Percentiles rank a stretch among this genome's conserved stretches.
Conservation (phyloP, 2,888 invertebrate genomes). For the Synanthedon formicaeformis region DNA sequence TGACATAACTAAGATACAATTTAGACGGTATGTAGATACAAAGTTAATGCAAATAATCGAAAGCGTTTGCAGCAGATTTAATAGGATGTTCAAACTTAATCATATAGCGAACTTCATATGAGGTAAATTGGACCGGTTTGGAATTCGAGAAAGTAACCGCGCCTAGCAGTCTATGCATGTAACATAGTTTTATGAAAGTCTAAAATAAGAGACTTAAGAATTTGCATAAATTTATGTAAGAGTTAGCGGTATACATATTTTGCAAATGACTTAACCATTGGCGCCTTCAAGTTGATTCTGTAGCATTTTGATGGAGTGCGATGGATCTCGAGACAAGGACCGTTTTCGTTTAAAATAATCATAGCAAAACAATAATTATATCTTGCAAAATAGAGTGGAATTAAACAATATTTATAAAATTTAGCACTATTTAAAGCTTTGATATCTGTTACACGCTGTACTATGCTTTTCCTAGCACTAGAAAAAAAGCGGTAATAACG, state of each 20-base stretch:
- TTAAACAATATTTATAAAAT: conserved; percentile 26
- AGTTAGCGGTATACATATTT: no score
- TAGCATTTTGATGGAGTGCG: conserved; percentile 27
- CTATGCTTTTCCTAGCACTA: conserved; percentile 62
- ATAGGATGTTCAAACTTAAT: no score
- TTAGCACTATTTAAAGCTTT: conserved; percentile 55
- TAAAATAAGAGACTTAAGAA: background rate
- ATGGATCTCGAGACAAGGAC: conserved; percentile 11
- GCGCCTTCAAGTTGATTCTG: conserved; percentile 21
- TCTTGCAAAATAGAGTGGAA: conserved; percentile 25
- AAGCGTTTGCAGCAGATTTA: no score
- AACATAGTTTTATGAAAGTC: no score
- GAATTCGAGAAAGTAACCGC: no score
- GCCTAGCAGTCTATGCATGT: no score
- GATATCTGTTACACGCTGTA: conserved; percentile 48
- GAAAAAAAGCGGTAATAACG: conserved; percentile 54
- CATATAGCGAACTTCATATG: no score
- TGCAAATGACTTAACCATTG: no score
- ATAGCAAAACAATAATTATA: conserved; percentile 8
- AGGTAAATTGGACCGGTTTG: no score
- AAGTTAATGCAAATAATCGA: no score
- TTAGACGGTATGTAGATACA: no score
- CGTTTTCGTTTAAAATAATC: conserved; percentile 2
- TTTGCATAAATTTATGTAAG: background rate
- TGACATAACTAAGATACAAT: no score